These are phyloP conservation scores for Himalopsyche phryganea DNA, from an alignment of 1,140 invertebrate genomes.

Conservation along the genomic window DNA sequence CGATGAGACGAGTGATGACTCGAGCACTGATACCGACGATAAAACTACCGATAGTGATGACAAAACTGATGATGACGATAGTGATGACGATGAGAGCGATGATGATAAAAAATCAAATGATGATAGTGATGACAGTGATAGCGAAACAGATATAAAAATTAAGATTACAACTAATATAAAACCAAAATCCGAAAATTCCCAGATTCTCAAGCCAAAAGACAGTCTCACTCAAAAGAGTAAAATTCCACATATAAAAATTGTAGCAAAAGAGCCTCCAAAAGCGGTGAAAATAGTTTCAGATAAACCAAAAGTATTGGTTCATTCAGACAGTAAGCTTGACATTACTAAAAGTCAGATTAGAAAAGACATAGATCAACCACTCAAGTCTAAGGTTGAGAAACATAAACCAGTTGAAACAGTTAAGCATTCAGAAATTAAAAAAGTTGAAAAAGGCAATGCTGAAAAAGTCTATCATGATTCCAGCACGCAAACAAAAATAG, in stretches of 20 bases:
- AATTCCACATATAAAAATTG: not conserved
- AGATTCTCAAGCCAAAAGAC: not conserved
- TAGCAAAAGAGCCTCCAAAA: not conserved
- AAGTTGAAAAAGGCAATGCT: no score
- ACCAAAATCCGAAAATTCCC: not conserved
- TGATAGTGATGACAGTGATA: constrained; percentile 14
- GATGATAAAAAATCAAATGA: constrained; percentile 23
- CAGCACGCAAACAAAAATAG: no score
- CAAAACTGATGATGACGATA: constrained; percentile 23
- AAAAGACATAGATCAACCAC: not conserved
- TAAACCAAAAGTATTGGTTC: not conserved
- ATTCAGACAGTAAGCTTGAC: not conserved
- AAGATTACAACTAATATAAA: not conserved
- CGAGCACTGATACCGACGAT: constrained; percentile 9
- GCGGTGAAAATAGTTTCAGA: not conserved
- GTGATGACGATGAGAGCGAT: constrained; percentile 28
- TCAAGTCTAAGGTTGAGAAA: not conserved
- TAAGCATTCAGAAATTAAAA: not conserved
- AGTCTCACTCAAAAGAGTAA: not conserved
- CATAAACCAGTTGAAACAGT: not conserved
- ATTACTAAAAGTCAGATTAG: not conserved
- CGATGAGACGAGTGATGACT: constrained; percentile 20
- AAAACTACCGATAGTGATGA: constrained; percentile 18
- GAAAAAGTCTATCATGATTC: no score
- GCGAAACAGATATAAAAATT: constrained; percentile 11